Conservation (phyloP, 2,888 invertebrate genomes). For the Cybosia mesomella region DNA sequence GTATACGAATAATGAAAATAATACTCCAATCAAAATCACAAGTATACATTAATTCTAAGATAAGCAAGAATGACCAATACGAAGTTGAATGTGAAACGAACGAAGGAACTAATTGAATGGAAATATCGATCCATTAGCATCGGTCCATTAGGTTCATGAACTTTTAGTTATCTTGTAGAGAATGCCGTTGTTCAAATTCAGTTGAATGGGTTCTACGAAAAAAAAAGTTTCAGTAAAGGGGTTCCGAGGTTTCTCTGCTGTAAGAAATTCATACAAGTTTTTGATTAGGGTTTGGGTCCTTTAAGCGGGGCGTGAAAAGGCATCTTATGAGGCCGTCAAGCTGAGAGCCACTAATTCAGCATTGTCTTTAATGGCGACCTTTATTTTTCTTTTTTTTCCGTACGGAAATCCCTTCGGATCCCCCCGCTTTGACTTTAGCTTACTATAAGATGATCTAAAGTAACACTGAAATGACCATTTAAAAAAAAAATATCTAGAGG, state of each 20-base stretch:
- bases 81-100: constrained; percentile 11
- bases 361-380: too few relatives aligned
- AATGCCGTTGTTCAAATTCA: constrained; percentile 14
- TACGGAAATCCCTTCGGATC: too few relatives aligned
- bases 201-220: not conserved
- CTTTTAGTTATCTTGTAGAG: constrained; percentile 16
- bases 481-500: too few relatives aligned
- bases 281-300: not conserved
- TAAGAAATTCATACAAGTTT: not conserved
- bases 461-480: too few relatives aligned
- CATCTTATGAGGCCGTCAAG: too few relatives aligned
- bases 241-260: not conserved
- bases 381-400: too few relatives aligned
- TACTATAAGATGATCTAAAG: too few relatives aligned
- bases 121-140: constrained; percentile 42
- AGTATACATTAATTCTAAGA: not conserved
- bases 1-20: not conserved
- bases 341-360: too few relatives aligned
- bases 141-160: constrained; percentile 36
- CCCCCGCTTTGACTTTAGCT: too few relatives aligned
- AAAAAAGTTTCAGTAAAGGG: not conserved
- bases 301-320: too few relatives aligned
- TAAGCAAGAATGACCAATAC: not conserved
- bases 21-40: not conserved
- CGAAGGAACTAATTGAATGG: constrained; percentile 34